Conservation (phyloP, 2,888 invertebrate genomes). For the Molanna angustata region DNA sequence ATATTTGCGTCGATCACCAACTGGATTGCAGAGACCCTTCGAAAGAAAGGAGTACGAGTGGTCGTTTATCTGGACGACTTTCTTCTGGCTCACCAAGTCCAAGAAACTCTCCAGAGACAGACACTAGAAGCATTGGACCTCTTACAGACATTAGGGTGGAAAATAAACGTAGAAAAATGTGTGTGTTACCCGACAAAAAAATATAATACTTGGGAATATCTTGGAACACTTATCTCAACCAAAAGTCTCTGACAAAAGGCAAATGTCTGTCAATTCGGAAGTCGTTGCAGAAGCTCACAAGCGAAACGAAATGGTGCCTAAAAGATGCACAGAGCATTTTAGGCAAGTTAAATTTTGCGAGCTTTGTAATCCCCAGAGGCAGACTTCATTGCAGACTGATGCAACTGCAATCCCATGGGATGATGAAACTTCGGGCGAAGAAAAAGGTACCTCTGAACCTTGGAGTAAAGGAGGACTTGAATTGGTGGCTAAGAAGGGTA, state of each 20-base stretch:
- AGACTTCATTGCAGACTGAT: conserved; percentile 6
- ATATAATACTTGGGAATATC: conserved; percentile 32
- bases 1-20: conserved; percentile 1
- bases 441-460: neutral
- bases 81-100: conserved; percentile 3
- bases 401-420: neutral
- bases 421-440: neutral
- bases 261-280: neutral
- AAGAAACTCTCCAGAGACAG: neutral
- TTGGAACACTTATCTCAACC: conserved; percentile 30
- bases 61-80: conserved; percentile 11
- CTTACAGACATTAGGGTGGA: conserved; percentile 28
- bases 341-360: conserved; percentile 1
- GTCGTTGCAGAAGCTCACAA: neutral
- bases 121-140: neutral
- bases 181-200: conserved; percentile 25
- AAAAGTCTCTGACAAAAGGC: conserved; percentile 5
- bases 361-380: no score
- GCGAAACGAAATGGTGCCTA: neutral
- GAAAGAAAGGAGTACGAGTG: neutral
- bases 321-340: conserved; percentile 1
- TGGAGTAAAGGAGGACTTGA: no score
- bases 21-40: conserved; percentile 10
- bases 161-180: conserved; percentile 29
- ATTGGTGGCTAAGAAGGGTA: conserved; percentile 4